Base-by-base conservation (phyloP, 1,140 invertebrate genomes). In the Bombus terrestris region DNA sequence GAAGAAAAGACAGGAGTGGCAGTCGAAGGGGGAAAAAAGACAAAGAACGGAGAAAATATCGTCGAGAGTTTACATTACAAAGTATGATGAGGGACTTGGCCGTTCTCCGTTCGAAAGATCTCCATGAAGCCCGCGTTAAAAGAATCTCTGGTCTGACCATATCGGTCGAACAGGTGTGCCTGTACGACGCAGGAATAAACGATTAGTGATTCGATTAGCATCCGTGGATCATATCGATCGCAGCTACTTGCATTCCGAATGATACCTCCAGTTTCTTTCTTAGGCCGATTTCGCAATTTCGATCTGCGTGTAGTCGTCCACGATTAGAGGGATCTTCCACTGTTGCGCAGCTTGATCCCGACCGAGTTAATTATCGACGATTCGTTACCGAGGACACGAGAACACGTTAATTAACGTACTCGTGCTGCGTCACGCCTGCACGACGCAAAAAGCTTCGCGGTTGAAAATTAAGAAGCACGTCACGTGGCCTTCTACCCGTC, bases 81-180 rank as follows among this genome's bases (percentile, higher is more conserved):
- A 91, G 90, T 90, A 88, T 87, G 89, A 91, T 91, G 85, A 91
- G 90, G 77, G 81, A 90, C 88, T 76, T 86, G 86, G 81, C 62
- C 78, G 62, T 84, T 83, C 83, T 81, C 85, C 88, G 89, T 81
- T 87, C 83, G 89, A 89, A 85, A 86, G 87, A 93, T 92, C 91
- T 92, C 88, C 79, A 89, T 89, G 89, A 89, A 88, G 90, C 86
- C 68, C 86, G 79, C 88, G 86, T 62, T 62, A 13, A n/a, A 62
- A 62, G 28, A 62, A 62, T 62, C 59, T 62, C 88, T 77, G 72
- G 82, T 79, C 79, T 89, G 81, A 79, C 92, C 91, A 91, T 93
- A 93, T 91, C 79, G 89, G 91, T 88, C 72, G 88, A 92, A 93
- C 92, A 93, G 92, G 92, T 93, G 92, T 90, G 88, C 88, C 62